Percentiles rank a stretch among this genome's conserved stretches.
These are phyloP conservation scores for Pelosia muscerda DNA, from an alignment of 2,888 invertebrate genomes.

Conservation along the genomic window DNA sequence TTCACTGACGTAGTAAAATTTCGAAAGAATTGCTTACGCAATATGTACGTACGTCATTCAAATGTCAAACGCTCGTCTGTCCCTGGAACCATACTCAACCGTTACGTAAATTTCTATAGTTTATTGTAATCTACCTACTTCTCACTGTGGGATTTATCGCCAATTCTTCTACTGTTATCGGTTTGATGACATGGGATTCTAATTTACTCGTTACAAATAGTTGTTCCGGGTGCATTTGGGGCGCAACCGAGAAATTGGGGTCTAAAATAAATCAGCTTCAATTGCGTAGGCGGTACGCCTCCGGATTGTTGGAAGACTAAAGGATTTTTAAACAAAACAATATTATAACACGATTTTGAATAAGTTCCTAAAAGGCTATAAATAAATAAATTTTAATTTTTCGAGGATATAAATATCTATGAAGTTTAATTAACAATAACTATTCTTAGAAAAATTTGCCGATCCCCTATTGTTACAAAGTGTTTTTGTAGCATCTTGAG, in stretches of 20 bases:
- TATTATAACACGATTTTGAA: no score
- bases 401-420: no score
- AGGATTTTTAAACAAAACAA: no score
- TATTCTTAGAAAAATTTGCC: no score
- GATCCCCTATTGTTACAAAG: no score
- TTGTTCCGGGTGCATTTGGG: background rate
- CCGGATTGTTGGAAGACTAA: no score
- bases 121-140: background rate
- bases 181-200: background rate
- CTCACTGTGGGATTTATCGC: background rate
- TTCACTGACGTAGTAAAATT: background rate
- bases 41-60: conserved; percentile 18
- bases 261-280: no score
- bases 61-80: conserved; percentile 7
- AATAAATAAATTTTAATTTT: no score
- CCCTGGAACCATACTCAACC: background rate
- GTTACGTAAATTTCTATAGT: conserved; percentile 1
- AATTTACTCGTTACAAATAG: background rate
- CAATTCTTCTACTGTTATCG: background rate
- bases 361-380: no score
- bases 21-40: conserved; percentile 4
- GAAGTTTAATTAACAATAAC: no score
- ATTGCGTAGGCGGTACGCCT: background rate
- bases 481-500: no score
- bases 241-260: background rate